phyloP scores from a whole-genome alignment of 2,888 invertebrate species.

The Neoscelio sp. region DNA sequence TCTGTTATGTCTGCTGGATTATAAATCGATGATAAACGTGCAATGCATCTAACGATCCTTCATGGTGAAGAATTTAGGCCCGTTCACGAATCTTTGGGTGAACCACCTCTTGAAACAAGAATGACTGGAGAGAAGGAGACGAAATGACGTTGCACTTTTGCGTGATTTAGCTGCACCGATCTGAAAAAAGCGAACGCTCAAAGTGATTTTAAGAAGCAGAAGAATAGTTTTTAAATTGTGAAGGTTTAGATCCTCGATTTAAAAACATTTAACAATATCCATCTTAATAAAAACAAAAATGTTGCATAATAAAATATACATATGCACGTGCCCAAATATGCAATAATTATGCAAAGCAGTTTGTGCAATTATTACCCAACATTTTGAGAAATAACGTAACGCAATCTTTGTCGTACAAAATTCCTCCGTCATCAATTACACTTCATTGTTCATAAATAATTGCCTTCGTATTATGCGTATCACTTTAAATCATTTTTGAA shows the following conservation, averaged over 20 bases:
- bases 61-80: constrained; percentile 51
- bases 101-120: constrained; percentile 40
- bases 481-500: constrained; percentile 38
- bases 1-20: constrained; percentile 63
- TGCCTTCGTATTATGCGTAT: constrained; percentile 16
- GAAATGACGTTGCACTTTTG: constrained; percentile 59
- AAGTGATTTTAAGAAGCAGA: constrained; percentile 29
- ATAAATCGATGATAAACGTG: constrained; percentile 78
- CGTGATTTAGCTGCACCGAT: constrained; percentile 19
- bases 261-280: constrained; percentile 39
- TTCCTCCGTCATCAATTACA: constrained; percentile 38
- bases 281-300: constrained; percentile 14
- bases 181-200: constrained; percentile 16
- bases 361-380: constrained; percentile 22
- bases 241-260: constrained; percentile 32
- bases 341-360: too few species aligned
- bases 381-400: constrained; percentile 1
- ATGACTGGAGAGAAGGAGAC: neutral
- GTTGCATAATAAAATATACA: too few species aligned
- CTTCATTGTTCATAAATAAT: constrained; percentile 42
- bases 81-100: constrained; percentile 50
- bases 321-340: too few species aligned
- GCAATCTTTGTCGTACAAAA: constrained; percentile 13
- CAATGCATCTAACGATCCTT: constrained; percentile 79
- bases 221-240: constrained; percentile 47